Percentiles rank a stretch among this genome's conserved stretches.
Conservation (phyloP, 2,888 invertebrate genomes). For the Gastrophysa polygoni region DNA sequence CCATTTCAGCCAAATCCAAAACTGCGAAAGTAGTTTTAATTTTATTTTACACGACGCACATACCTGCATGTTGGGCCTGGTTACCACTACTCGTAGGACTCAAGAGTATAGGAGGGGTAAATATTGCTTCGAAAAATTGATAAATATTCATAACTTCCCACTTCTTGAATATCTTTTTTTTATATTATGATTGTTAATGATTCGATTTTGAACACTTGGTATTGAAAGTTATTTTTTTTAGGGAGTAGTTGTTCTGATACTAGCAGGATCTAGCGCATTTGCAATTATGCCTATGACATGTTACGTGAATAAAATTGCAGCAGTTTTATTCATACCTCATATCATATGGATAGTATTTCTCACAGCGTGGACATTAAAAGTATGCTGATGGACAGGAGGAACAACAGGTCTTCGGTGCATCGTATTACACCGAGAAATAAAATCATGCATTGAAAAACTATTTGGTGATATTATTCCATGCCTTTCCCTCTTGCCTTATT, state of each 20-base stretch:
- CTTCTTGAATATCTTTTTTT: too few relatives aligned
- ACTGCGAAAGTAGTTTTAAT: background rate
- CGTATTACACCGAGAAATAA: too few relatives aligned
- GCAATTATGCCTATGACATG: background rate
- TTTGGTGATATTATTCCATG: too few relatives aligned
- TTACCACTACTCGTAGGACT: background rate
- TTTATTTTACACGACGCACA: background rate
- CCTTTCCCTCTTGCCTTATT: too few relatives aligned
- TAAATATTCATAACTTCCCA: too few relatives aligned
- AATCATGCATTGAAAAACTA: too few relatives aligned
- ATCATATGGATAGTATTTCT: background rate
- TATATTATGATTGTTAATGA: too few relatives aligned
- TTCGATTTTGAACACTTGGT: too few relatives aligned
- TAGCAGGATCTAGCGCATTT: background rate
- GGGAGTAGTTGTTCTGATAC: background rate
- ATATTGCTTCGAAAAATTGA: too few relatives aligned
- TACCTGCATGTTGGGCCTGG: background rate
- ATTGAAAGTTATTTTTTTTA: background rate
- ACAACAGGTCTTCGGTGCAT: too few relatives aligned
- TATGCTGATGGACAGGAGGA: too few relatives aligned
- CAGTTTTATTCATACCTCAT: background rate
- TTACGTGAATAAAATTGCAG: background rate
- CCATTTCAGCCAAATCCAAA: background rate
- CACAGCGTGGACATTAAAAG: background rate
- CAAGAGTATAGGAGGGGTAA: background rate